Evolutionary conservation across 2,888 invertebrate genomes (phyloP).

Genomic region (Drosophila paranaensis): DNA sequence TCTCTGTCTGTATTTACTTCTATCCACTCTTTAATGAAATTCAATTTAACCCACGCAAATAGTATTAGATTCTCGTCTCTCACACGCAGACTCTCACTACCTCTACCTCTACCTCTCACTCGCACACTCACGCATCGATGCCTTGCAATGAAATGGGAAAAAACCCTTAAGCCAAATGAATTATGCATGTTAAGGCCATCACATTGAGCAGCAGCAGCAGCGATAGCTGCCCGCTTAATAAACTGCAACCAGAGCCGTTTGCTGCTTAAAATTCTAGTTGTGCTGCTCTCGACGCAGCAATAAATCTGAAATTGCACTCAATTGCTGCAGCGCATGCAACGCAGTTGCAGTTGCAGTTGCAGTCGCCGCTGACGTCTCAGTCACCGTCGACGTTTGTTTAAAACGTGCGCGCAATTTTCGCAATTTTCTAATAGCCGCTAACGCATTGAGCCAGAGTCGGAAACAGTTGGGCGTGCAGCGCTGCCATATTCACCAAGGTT

Average conservation of each 20-base stretch:
- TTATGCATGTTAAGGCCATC: conserved; percentile 61
- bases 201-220: conserved; percentile 32
- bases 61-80: neutral
- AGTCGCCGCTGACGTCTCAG: conserved; percentile 10
- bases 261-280: conserved; percentile 73
- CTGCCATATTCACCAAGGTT: conserved; percentile 14
- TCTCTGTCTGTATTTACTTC: too few relatives aligned
- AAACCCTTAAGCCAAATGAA: conserved; percentile 64
- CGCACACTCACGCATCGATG: conserved; percentile 4
- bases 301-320: conserved; percentile 77
- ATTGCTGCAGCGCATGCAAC: conserved; percentile 71
- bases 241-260: conserved; percentile 69
- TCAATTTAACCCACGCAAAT: neutral
- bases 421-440: conserved; percentile 78
- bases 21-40: neutral
- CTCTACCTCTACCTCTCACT: neutral
- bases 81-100: neutral
- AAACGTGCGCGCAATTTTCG: conserved; percentile 79
- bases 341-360: conserved; percentile 12
- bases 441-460: conserved; percentile 31
- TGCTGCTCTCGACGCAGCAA: conserved; percentile 54
- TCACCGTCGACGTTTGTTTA: conserved; percentile 13
- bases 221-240: conserved; percentile 60
- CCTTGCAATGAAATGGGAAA: conserved; percentile 46
- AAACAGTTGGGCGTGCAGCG: neutral